Conservation (phyloP, 2,888 invertebrate species). For the Villa cingulata region DNA sequence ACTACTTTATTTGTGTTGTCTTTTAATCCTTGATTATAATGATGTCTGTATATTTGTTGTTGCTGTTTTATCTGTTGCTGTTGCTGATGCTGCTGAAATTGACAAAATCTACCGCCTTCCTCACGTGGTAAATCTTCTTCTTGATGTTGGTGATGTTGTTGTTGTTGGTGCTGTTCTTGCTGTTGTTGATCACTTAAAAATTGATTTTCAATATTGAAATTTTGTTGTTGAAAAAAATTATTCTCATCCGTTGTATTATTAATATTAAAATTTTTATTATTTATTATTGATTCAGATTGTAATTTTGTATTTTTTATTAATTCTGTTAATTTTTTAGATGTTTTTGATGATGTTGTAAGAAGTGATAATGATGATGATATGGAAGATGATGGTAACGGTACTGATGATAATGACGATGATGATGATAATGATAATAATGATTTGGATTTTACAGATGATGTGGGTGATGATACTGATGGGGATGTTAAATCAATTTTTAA, state of each 20-base stretch:
- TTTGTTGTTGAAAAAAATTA: background rate
- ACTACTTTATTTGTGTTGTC: background rate
- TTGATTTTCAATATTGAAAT: background rate
- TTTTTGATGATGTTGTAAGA: background rate
- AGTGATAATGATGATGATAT: background rate
- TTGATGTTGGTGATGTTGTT: background rate
- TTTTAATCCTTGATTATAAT: background rate
- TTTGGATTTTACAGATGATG: background rate
- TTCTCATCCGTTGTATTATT: background rate
- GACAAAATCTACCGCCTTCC: background rate
- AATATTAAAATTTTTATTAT: background rate
- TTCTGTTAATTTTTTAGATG: background rate
- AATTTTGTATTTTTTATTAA: background rate
- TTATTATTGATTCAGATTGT: background rate
- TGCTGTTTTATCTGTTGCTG: background rate
- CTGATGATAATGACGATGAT: background rate
- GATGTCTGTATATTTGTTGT: background rate
- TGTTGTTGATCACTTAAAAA: constrained; percentile 11
- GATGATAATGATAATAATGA: background rate
- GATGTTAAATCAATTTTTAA: background rate
- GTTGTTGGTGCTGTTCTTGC: background rate
- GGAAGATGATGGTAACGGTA: background rate
- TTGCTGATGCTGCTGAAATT: constrained; percentile 1
- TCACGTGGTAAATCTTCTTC: background rate
- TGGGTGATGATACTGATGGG: background rate